These are phyloP conservation scores for Istiophorus platypterus DNA, from an alignment of 2,113 vertebrate genomes.

Conservation along the genomic window DNA sequence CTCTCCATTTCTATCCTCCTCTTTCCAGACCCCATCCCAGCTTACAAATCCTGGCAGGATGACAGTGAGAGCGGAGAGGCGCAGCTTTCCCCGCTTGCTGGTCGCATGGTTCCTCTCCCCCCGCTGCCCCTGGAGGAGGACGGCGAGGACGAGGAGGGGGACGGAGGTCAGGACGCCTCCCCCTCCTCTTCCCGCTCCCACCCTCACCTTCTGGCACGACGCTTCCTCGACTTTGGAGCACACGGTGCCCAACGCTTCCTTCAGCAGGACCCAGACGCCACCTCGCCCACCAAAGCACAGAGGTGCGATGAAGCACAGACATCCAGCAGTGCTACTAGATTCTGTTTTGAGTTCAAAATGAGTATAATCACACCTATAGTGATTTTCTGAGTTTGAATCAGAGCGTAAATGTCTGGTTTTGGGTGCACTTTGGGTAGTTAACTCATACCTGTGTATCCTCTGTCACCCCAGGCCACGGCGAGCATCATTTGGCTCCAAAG, in stretches of 20 bases:
- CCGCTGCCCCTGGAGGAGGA: slow-evolving; percentile 90
- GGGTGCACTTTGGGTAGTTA: not conserved
- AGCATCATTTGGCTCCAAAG: slow-evolving; percentile 93
- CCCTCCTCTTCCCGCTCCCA: slow-evolving; percentile 81
- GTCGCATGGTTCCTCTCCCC: slow-evolving; percentile 93
- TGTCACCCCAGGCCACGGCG: slow-evolving; percentile 88
- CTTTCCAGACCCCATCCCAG: slow-evolving; percentile 93
- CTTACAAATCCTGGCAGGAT: slow-evolving; percentile 96
- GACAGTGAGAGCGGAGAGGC: slow-evolving; percentile 95
- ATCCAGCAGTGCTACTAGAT: not conserved
- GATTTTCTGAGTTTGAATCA: no score
- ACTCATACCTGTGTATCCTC: not conserved
- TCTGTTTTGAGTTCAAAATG: not conserved
- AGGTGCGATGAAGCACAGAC: slow-evolving; percentile 79
- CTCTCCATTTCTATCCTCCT: slow-evolving; percentile 42
- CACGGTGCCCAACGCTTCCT: slow-evolving; percentile 94
- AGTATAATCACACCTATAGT: not conserved
- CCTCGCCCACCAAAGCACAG: slow-evolving; percentile 92
- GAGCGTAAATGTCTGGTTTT: not conserved
- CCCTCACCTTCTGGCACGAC: slow-evolving; percentile 88
- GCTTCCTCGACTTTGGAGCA: slow-evolving; percentile 93
- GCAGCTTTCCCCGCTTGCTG: slow-evolving; percentile 95
- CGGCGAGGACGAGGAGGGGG: slow-evolving; percentile 81
- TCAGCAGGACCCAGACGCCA: slow-evolving; percentile 90
- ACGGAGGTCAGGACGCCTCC: slow-evolving; percentile 82